Evolutionary conservation across 1,140 invertebrate genomes (phyloP).

Genomic region (Whitmania pigra): DNA sequence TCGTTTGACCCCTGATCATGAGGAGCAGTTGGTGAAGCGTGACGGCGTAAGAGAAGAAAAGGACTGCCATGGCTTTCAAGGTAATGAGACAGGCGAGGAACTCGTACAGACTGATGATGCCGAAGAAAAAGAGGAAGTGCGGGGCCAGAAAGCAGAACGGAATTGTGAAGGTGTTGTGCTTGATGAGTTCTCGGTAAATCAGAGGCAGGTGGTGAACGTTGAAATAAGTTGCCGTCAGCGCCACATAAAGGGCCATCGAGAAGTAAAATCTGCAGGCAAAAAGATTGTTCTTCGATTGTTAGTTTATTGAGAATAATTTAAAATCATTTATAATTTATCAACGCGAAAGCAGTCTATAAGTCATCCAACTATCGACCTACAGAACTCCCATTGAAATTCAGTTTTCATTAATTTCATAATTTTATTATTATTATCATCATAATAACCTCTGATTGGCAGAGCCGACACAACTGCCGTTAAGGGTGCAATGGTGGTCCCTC

Average conservation of each 20-base stretch:
- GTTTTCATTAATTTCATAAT: no score
- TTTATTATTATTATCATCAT: no score
- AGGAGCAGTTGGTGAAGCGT: conserved; percentile 27
- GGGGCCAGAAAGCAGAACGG: conserved; percentile 30
- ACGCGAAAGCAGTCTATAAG: no score
- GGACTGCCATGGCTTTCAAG: conserved; percentile 27
- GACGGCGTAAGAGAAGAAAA: conserved; percentile 30
- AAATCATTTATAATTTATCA: no score
- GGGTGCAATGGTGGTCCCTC: conserved; percentile 16
- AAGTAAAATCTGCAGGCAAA: conserved; percentile 18
- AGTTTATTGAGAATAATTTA: no score
- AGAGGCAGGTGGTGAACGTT: conserved; percentile 11
- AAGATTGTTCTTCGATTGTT: no score
- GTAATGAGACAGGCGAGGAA: conserved; percentile 29
- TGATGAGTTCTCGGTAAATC: neutral
- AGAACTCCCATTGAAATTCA: no score
- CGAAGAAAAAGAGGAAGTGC: conserved; percentile 29
- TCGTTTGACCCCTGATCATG: conserved; percentile 30
- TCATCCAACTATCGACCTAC: no score
- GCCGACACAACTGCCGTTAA: conserved; percentile 12
- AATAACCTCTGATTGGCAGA: conserved; percentile 8
- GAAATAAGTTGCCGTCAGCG: conserved; percentile 8
- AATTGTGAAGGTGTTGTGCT: conserved; percentile 24
- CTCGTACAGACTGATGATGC: conserved; percentile 28
- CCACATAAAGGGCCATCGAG: conserved; percentile 12